Percentiles rank a stretch among this genome's conserved stretches.
phyloP scores from a whole-genome alignment of 2,888 invertebrate genomes.

The Ypsolopha sequella region DNA sequence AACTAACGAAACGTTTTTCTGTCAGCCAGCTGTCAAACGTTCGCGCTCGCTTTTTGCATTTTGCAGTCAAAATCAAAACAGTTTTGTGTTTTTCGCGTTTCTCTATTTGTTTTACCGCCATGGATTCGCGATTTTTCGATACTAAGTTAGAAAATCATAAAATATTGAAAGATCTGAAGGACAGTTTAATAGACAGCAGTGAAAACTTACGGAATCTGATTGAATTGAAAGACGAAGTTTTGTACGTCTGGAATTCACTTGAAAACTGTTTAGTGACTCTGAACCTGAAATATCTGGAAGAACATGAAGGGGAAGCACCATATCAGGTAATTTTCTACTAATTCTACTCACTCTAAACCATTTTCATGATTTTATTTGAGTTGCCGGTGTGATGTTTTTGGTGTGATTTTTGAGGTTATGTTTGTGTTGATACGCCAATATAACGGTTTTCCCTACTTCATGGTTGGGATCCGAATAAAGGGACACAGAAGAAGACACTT shows the following conservation, averaged over 20 bases:
- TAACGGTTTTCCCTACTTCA: neutral
- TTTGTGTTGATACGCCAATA: conserved; percentile 7
- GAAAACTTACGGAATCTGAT: conserved; percentile 74
- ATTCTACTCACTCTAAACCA: too few relatives aligned
- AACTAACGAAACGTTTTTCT: neutral
- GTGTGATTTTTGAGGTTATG: conserved; percentile 29
- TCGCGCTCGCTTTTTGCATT: neutral
- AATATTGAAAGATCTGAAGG: conserved; percentile 72
- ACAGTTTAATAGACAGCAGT: conserved; percentile 60
- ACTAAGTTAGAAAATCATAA: conserved; percentile 70
- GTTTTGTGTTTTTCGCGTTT: conserved; percentile 3
- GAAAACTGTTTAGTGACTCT: conserved; percentile 75
- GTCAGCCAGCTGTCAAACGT: neutral
- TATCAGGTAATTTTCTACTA: conserved; percentile 65
- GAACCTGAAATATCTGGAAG: conserved; percentile 66
- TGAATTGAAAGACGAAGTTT: conserved; percentile 74
- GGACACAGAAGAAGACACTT: too few relatives aligned
- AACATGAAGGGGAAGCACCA: conserved; percentile 56
- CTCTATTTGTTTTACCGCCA: conserved; percentile 23
- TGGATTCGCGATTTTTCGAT: conserved; percentile 72
- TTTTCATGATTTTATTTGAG: neutral
- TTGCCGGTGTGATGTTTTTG: neutral
- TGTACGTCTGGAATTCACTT: conserved; percentile 76
- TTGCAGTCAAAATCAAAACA: neutral
- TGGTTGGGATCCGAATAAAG: too few relatives aligned